Conservation (phyloP, 2,113 vertebrate genomes). For the Crotalus tigris region DNA sequence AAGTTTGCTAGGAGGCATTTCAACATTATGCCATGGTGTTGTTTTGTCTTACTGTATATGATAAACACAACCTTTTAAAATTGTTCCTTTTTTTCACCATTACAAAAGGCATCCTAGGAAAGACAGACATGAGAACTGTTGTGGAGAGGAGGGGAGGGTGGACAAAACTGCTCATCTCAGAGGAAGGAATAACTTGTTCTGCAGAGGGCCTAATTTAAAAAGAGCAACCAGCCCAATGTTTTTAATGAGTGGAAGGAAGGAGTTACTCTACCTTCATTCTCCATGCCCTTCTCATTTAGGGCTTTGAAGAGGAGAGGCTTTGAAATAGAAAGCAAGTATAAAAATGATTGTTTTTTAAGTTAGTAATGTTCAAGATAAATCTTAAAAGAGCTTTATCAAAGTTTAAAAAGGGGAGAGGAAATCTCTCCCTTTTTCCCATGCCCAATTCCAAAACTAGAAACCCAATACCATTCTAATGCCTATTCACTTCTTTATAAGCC, state of each 20-base stretch:
- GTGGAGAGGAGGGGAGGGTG: background rate
- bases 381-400: background rate
- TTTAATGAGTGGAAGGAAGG: background rate
- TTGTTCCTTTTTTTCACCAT: slow-evolving; percentile 40
- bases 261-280: background rate
- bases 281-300: background rate
- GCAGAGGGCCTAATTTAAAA: background rate
- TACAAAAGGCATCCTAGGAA: slow-evolving; percentile 33
- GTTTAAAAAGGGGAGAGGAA: background rate
- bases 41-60: slow-evolving; percentile 30
- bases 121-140: slow-evolving; percentile 9
- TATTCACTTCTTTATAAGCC: background rate
- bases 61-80: slow-evolving; percentile 47
- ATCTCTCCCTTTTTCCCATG: background rate
- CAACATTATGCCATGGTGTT: slow-evolving; percentile 35
- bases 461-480: background rate
- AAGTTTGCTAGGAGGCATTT: slow-evolving; percentile 32
- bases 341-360: background rate
- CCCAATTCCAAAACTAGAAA: background rate
- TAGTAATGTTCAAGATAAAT: background rate
- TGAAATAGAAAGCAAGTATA: background rate
- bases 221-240: background rate
- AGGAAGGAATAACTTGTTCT: slow-evolving; percentile 20
- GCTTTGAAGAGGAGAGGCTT: background rate
- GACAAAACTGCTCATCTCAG: slow-evolving; percentile 23